Base-by-base conservation (phyloP, 2,113 vertebrate species). In the Odocoileus hemionus region DNA sequence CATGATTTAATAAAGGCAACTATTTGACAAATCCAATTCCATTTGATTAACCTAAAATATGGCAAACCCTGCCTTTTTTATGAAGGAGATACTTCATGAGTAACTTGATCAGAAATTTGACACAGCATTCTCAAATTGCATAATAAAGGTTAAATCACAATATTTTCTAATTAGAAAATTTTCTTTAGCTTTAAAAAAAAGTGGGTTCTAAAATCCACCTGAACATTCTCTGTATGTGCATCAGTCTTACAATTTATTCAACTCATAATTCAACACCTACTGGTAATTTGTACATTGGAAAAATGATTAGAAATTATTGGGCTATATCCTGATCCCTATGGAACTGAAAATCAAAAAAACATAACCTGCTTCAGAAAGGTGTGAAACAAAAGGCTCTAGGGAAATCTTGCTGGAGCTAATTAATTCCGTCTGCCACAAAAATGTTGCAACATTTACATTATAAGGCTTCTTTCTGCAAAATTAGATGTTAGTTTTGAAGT, bases 401-500 rank as follows among this genome's bases (percentile, higher is more conserved):
- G 96, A 98, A 95, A 96, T 97, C 97, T 94, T 92, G 30, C 17
- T 83, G 64, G 16, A 92, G 76, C 57, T 97, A 97, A 98, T 98
- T 98, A 98, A 97, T 98, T 98, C 96, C 91, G 55, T 79, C 15
- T 82, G 45, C 33, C 64, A 23, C 28, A 95, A 28, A 95, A 97
- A 94, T 36, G 23, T 85, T 97, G 84, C 74, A 96, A 96, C 94
- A 94, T 90, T 95, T 70, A 86, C n/a, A 93, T 85, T 91, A 25
- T 92, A 97, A 97, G 61, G 2, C 10, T 97, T 97, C 26, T 90
- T 98, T 97, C 91, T 95, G 61, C 17, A 96, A 98, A 98, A 98
- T 98, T 94, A 96, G 54, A 64, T 86, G 93, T 94, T 98, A 92
- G 55, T 98, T 98, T 97, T 97, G 39, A 98, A 98, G 92, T 97